Evolutionary conservation across 2,113 vertebrate genomes (phyloP).

Genomic region (Holacanthus passer): DNA sequence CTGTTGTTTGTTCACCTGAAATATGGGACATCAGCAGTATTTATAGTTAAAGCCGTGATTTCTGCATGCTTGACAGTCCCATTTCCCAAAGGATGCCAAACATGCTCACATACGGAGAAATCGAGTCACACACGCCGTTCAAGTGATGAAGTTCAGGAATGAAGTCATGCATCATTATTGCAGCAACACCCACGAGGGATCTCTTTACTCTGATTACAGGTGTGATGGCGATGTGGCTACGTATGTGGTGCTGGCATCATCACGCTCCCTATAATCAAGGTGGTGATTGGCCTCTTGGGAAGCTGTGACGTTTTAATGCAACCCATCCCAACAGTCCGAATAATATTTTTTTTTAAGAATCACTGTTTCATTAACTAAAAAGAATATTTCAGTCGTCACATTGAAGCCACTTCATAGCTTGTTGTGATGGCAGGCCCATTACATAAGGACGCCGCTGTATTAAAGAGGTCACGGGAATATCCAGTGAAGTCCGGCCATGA

Average conservation of each 20-base stretch:
- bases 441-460: neutral
- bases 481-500: slow-evolving; percentile 1
- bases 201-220: slow-evolving; percentile 59
- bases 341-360: neutral
- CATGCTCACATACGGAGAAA: slow-evolving; percentile 43
- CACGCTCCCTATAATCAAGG: slow-evolving; percentile 12
- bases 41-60: slow-evolving; percentile 64
- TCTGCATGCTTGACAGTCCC: slow-evolving; percentile 66
- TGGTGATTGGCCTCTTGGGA: slow-evolving; percentile 28
- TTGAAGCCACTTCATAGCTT: neutral
- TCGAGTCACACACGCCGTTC: slow-evolving; percentile 6
- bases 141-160: slow-evolving; percentile 56
- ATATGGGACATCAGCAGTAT: slow-evolving; percentile 75
- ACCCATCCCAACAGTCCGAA: no score
- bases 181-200: slow-evolving; percentile 12
- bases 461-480: slow-evolving; percentile 24
- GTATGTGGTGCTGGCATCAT: neutral
- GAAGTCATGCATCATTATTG: slow-evolving; percentile 54
- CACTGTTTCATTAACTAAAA: neutral
- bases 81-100: slow-evolving; percentile 57
- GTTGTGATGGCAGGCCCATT: neutral
- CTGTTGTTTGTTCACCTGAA: slow-evolving; percentile 74
- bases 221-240: slow-evolving; percentile 31
- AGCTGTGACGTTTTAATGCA: slow-evolving; percentile 16
- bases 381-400: neutral